phyloP scores from a whole-genome alignment of 2,888 invertebrate species.

The Ommatoiulus sabulosus region DNA sequence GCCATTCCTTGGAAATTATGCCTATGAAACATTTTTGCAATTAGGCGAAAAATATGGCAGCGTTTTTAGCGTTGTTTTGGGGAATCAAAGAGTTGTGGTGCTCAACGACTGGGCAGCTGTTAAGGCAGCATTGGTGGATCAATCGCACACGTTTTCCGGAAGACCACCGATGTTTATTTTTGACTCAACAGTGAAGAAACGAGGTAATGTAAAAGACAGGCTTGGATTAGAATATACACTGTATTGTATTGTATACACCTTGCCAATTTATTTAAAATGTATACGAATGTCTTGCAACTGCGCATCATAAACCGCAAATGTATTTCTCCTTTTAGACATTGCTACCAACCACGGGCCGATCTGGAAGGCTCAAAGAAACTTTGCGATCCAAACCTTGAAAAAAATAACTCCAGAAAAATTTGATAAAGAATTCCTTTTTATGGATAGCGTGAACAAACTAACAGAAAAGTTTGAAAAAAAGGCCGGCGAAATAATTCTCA shows the following conservation, averaged over 20 bases:
- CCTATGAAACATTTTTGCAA: slow-evolving; percentile 82
- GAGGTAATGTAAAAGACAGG: slow-evolving; percentile 3
- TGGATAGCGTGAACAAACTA: neutral
- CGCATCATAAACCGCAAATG: too few species aligned
- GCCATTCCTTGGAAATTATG: slow-evolving; percentile 79
- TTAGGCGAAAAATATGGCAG: slow-evolving; percentile 83
- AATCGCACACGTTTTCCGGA: slow-evolving; percentile 87
- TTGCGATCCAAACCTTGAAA: neutral
- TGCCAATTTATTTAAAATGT: neutral
- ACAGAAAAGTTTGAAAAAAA: neutral
- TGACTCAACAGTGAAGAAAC: neutral
- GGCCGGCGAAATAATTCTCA: neutral
- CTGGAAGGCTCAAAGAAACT: slow-evolving; percentile 19
- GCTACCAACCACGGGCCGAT: neutral
- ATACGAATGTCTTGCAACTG: too few species aligned
- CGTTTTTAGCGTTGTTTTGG: slow-evolving; percentile 83
- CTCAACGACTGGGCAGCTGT: slow-evolving; percentile 75
- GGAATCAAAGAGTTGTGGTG: slow-evolving; percentile 81
- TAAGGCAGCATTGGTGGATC: slow-evolving; percentile 79
- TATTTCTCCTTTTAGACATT: neutral
- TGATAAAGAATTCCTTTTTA: neutral
- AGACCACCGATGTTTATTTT: slow-evolving; percentile 73
- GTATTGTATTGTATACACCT: neutral
- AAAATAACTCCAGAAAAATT: neutral
- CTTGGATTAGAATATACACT: neutral